Evolutionary conservation across 64 coral and sea anemone genomes (phyloP).

Genomic region (Actinia equina): DNA sequence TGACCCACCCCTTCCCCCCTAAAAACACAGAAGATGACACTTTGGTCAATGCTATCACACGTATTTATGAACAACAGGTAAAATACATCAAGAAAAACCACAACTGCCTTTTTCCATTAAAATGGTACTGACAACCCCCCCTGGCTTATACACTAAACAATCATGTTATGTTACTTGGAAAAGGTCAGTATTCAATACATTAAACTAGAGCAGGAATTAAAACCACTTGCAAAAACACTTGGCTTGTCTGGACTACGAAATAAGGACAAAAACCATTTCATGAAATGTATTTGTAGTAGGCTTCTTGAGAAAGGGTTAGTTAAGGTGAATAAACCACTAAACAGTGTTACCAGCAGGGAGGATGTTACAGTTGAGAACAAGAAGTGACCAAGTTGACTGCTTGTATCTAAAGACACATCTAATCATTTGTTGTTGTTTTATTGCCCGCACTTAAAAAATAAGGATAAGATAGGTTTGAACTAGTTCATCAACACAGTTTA

Average conservation of each 20-base stretch:
- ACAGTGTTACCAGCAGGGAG: constrained; percentile 40
- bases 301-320: constrained; percentile 33
- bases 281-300: constrained; percentile 33
- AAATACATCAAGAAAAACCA: no score
- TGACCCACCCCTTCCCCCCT: no score
- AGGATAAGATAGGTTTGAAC: neutral
- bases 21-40: no score
- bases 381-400: constrained; percentile 1
- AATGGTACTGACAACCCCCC: no score
- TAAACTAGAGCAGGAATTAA: constrained; percentile 38
- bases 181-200: constrained; percentile 36
- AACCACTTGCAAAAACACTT: constrained; percentile 46
- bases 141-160: constrained; percentile 3
- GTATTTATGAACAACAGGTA: no score
- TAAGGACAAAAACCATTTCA: constrained; percentile 53
- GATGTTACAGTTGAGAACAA: constrained; percentile 23
- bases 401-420: neutral
- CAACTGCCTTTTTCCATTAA: no score
- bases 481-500: neutral
- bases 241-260: constrained; percentile 34
- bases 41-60: no score
- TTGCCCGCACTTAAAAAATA: neutral
- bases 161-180: constrained; percentile 34
- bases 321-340: constrained; percentile 39
- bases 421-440: neutral